Evolutionary conservation across 2,797 vertebrate genomes (phyloP).

Genomic region (Gouania willdenowi): DNA sequence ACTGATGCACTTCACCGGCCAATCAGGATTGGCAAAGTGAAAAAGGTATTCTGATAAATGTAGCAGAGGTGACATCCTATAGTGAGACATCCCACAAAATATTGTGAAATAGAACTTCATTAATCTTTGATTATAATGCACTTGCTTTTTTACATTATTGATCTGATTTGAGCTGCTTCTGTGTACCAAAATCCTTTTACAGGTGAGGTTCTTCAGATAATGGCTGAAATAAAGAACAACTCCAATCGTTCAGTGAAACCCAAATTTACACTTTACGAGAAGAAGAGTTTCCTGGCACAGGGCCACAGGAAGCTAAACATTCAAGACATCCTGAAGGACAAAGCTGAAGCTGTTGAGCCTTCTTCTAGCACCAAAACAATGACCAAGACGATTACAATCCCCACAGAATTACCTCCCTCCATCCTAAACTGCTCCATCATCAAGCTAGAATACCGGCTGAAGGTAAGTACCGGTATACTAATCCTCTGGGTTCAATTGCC

Average conservation of each 20-base stretch:
- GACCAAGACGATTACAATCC: constrained; percentile 44
- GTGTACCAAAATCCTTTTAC: too few species aligned
- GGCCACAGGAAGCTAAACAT: constrained; percentile 34
- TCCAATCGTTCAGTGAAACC: constrained; percentile 50
- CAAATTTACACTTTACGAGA: constrained; percentile 52
- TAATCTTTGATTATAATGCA: background rate
- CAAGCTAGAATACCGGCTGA: constrained; percentile 71
- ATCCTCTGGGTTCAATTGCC: too few species aligned
- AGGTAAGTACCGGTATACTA: too few species aligned
- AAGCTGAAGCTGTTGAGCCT: constrained; percentile 13
- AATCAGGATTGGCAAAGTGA: too few species aligned
- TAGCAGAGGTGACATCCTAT: too few species aligned
- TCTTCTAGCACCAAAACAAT: constrained; percentile 11
- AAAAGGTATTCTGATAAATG: fast-evolving
- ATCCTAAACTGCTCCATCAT: constrained; percentile 65
- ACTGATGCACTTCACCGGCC: too few species aligned
- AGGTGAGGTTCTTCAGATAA: constrained; percentile 41
- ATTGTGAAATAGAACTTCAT: too few species aligned
- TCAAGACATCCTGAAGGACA: constrained; percentile 34
- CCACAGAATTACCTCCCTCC: constrained; percentile 39
- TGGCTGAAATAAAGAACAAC: constrained; percentile 34
- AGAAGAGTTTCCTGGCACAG: constrained; percentile 50
- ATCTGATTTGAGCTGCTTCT: too few species aligned
- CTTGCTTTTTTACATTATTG: too few species aligned
- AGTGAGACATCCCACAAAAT: too few species aligned